A percentile compares a stretch with the other conserved stretches of the same genome.
These are phyloP conservation scores for Brachyalestes nurse DNA, from an alignment of 2,797 vertebrate genomes.

Conservation along the genomic window DNA sequence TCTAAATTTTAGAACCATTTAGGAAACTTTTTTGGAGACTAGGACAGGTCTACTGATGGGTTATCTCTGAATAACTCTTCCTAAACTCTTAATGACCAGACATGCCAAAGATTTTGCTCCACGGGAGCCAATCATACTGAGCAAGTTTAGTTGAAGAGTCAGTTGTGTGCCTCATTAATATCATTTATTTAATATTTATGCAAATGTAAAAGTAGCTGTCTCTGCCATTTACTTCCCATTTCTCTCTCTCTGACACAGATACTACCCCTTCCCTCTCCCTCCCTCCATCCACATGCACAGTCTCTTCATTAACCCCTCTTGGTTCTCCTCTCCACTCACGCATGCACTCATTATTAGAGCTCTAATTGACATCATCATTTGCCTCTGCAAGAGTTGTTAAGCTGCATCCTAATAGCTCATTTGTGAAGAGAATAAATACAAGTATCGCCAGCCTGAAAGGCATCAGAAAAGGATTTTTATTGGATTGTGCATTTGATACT, in stretches of 20 bases:
- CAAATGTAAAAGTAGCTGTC: neutral
- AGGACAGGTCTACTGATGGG: neutral
- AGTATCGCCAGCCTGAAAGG: neutral
- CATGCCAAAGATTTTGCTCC: neutral
- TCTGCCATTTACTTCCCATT: neutral
- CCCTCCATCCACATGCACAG: constrained; percentile 5
- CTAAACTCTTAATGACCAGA: constrained; percentile 1
- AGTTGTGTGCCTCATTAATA: neutral
- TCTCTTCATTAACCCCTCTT: constrained; percentile 36
- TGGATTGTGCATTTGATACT: neutral
- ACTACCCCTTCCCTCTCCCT: neutral
- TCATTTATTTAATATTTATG: neutral
- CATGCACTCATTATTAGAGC: constrained; percentile 32
- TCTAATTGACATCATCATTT: constrained; percentile 38
- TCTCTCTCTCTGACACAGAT: constrained; percentile 6
- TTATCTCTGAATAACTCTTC: neutral
- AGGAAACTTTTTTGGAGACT: neutral
- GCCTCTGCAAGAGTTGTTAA: constrained; percentile 2
- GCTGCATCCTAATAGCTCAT: neutral
- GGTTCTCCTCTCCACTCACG: constrained; percentile 10
- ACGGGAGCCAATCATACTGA: neutral
- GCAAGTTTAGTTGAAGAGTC: neutral
- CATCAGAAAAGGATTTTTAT: neutral
- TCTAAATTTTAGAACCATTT: neutral
- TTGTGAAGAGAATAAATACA: neutral